Evolutionary conservation across 2,888 invertebrate species (phyloP).

Genomic region (Poecilus cupreus): DNA sequence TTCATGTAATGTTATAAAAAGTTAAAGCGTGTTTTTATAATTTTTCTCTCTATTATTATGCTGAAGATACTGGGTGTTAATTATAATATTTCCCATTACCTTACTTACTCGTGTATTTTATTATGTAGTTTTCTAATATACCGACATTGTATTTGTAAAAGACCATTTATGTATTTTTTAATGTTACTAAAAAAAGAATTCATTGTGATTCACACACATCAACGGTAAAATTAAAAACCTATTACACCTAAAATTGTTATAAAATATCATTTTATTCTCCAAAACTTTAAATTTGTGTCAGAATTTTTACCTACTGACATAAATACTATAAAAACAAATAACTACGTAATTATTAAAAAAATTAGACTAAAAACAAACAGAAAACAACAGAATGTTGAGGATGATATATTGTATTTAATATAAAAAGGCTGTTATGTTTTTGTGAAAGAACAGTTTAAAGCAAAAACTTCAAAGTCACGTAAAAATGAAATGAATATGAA

Average conservation of each 20-base stretch:
- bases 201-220: neutral
- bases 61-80: neutral
- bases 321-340: neutral
- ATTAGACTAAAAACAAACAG: neutral
- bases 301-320: neutral
- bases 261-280: neutral
- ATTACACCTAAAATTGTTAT: neutral
- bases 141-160: neutral
- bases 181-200: too few relatives aligned
- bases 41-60: neutral
- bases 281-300: neutral
- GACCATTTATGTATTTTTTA: neutral
- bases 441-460: too few relatives aligned
- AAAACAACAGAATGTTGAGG: neutral
- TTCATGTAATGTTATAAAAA: neutral
- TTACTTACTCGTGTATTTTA: slow-evolving; percentile 11
- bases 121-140: neutral
- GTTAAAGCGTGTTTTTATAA: neutral
- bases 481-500: too few relatives aligned
- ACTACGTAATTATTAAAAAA: neutral
- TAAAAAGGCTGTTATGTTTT: neutral
- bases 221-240: neutral
- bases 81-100: slow-evolving; percentile 12
- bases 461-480: too few relatives aligned
- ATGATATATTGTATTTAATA: neutral